phyloP scores from a whole-genome alignment of 2,797 vertebrate genomes.

The Oophaga sylvatica region DNA sequence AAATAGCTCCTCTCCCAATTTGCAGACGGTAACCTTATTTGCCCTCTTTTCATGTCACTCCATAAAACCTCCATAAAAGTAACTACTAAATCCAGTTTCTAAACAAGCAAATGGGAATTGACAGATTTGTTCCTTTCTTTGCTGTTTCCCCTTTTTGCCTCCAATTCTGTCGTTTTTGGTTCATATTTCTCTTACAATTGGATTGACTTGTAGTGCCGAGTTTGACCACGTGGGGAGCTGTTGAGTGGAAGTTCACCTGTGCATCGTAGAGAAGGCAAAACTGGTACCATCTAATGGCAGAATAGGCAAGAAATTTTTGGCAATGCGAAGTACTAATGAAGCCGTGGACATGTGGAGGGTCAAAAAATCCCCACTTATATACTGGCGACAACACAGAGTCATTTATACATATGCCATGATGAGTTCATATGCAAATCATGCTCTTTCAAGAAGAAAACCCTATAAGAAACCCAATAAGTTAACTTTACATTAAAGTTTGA shows the following conservation, averaged over 20 bases:
- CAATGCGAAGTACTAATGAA: neutral
- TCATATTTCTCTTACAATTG: neutral
- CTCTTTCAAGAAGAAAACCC: too few species aligned
- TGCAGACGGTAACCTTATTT: constrained; percentile 39
- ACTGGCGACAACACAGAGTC: too few species aligned
- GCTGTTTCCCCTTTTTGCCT: neutral
- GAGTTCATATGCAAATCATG: too few species aligned
- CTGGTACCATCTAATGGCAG: neutral
- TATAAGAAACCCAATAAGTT: too few species aligned
- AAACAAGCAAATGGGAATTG: constrained; percentile 36
- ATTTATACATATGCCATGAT: too few species aligned
- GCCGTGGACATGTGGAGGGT: too few species aligned
- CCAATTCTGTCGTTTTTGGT: neutral
- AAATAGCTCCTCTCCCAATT: constrained; percentile 31
- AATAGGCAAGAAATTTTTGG: neutral
- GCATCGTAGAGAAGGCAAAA: neutral
- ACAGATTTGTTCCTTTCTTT: neutral
- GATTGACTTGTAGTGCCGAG: neutral
- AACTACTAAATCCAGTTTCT: constrained; percentile 36
- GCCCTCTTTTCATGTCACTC: constrained; percentile 36
- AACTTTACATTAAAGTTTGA: too few species aligned
- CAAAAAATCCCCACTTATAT: too few species aligned
- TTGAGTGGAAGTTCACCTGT: neutral
- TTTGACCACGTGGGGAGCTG: neutral
- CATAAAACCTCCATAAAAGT: constrained; percentile 33